These are phyloP conservation scores for Entomyzon cyanotis DNA, from an alignment of 2,113 vertebrate genomes.

Conservation along the genomic window DNA sequence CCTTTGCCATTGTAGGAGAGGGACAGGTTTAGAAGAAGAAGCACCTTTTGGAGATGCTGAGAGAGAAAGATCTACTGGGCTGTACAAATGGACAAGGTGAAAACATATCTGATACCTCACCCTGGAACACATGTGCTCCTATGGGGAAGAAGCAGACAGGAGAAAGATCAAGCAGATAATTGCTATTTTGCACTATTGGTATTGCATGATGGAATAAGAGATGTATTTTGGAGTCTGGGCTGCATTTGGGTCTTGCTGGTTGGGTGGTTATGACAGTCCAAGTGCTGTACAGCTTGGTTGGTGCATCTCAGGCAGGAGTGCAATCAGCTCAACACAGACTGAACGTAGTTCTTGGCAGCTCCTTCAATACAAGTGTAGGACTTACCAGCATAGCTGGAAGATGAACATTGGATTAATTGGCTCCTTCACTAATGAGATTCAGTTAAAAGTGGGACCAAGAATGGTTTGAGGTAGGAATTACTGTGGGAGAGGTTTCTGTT, in stretches of 20 bases:
- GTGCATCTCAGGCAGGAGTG: background rate
- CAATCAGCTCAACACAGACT: background rate
- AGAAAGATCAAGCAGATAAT: background rate
- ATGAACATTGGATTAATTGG: background rate
- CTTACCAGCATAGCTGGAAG: background rate
- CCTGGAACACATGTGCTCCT: background rate
- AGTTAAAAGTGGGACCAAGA: background rate
- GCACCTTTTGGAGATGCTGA: background rate
- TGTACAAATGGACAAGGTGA: background rate
- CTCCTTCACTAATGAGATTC: background rate
- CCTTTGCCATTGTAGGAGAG: background rate
- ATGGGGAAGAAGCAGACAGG: background rate
- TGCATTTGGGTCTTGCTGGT: background rate
- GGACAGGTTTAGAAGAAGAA: background rate
- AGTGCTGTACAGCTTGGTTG: fast-evolving
- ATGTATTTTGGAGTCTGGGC: background rate
- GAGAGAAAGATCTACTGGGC: background rate
- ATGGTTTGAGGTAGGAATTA: background rate
- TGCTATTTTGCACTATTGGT: background rate
- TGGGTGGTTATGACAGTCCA: fast-evolving
- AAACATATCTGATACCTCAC: background rate
- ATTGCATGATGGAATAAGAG: background rate
- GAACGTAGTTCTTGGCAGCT: background rate
- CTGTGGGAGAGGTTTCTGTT: background rate
- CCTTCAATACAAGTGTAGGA: background rate